Conservation (phyloP, 1,140 invertebrate species). For the Paralvinella palmiformis region DNA sequence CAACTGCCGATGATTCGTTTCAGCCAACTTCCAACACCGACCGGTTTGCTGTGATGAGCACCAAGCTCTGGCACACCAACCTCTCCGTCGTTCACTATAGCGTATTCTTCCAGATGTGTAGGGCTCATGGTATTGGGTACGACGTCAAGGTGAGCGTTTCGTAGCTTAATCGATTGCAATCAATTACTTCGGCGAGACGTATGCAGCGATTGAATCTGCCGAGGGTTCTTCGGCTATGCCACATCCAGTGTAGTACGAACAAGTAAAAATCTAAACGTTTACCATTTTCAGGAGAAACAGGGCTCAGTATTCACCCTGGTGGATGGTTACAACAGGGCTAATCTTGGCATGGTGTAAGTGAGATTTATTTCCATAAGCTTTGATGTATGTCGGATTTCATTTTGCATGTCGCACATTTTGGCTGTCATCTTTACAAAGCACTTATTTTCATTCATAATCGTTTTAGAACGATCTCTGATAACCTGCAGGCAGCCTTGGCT, state of each 20-base stretch:
- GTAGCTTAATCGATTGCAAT: too few relatives aligned
- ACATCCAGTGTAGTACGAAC: too few relatives aligned
- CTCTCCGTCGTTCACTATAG: conserved; percentile 50
- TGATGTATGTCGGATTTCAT: neutral
- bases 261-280: neutral
- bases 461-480: conserved; percentile 44
- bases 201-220: neutral
- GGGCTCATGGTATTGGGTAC: conserved; percentile 50
- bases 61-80: conserved; percentile 45
- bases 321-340: conserved; percentile 47
- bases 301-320: conserved; percentile 48
- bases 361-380: neutral
- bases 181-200: neutral
- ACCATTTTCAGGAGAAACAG: conserved; percentile 50
- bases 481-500: conserved; percentile 43
- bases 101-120: conserved; percentile 52
- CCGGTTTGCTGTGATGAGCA: conserved; percentile 46
- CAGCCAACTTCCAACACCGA: conserved; percentile 26
- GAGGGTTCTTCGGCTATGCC: too few relatives aligned
- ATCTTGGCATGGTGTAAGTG: conserved; percentile 50
- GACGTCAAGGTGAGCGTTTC: conserved; percentile 48
- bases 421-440: neutral
- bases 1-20: too few relatives aligned
- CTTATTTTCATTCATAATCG: neutral
- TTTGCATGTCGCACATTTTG: neutral